Evolutionary conservation across 2,113 vertebrate genomes (phyloP).

Genomic region (Notiomystis cincta): DNA sequence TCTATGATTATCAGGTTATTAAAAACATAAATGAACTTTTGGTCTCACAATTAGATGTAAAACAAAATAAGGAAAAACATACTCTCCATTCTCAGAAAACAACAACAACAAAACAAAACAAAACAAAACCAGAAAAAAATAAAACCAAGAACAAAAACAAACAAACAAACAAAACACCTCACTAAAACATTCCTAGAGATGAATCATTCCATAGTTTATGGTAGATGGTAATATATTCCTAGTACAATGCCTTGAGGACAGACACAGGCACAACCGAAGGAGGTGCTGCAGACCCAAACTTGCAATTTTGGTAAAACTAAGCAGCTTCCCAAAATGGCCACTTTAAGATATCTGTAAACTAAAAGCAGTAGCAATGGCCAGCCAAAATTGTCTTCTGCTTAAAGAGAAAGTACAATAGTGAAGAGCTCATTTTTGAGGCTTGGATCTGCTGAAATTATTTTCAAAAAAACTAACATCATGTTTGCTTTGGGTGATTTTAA

Average conservation of each 20-base stretch:
- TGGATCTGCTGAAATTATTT: not conserved
- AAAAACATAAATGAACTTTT: not conserved
- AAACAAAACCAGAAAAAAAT: no score
- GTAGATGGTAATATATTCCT: not conserved
- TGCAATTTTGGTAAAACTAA: not conserved
- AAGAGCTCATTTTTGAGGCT: not conserved
- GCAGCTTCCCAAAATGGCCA: not conserved
- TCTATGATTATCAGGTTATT: not conserved
- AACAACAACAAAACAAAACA: no score
- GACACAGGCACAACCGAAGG: not conserved
- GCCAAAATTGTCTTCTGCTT: not conserved
- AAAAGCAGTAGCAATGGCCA: not conserved
- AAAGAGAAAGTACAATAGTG: not conserved
- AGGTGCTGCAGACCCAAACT: not conserved
- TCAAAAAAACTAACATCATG: not conserved
- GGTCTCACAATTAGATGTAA: not conserved
- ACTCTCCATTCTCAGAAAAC: rapidly evolving
- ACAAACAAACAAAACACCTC: no score
- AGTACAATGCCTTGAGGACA: not conserved
- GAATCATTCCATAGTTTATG: not conserved
- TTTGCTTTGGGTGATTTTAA: not conserved
- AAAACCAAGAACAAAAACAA: no score
- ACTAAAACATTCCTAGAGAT: not conserved
- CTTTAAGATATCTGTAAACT: not conserved
- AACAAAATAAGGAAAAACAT: not conserved